Evolutionary conservation across 2,797 vertebrate genomes (phyloP), one percentile per base, ranked within the genome.

Genomic region (Gymnodraco acuticeps): DNA sequence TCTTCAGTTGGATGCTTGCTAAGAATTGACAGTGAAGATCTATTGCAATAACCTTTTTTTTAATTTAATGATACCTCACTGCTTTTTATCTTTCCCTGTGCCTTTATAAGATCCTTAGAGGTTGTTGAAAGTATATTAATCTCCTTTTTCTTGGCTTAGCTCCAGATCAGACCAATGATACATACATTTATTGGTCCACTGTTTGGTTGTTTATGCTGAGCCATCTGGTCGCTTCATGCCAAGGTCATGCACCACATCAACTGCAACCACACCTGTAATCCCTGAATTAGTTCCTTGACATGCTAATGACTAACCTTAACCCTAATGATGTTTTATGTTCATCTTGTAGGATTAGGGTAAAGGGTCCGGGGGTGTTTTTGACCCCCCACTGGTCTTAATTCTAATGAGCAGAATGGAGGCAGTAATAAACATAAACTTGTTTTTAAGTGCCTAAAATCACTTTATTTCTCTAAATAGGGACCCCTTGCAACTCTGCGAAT

Each of bases 211-310:
- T 74, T 75, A 85, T 33, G 27, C 63, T 33, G 53, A 70, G 59
- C 86, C 85, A 91, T 84, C 85, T 87, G 88, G 65, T 73, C 45
- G 42, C 15, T 38, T 42, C 69, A 77, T 83, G 81, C 87, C 85
- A 89, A 90, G 87, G 86, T 87, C 79, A 68, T 27, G 75, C 55
- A 53, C 78, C 76, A 71, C 77, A 89, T 82, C 69, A 74, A 61
- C 67, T 3, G 42, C 70, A 62, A 59, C 43, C 43, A 55, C 75
- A 79, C 77, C 72, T 81, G 68, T 42, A 72, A 68, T 75, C 73
- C 70, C 75, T 9, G 50, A 60, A 59, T 62, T 71, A n/a, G 16
- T 58, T 82, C 68, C 60, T 42, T 13, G 38, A 45, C 69, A 85
- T 52, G 70, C 62, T 73, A 70, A 87, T 52, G 68, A 74, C 68